A percentile compares a stretch with the other conserved stretches of the same genome.
phyloP scores from a whole-genome alignment of 2,797 vertebrate species.

The Danio jaintianensis region DNA sequence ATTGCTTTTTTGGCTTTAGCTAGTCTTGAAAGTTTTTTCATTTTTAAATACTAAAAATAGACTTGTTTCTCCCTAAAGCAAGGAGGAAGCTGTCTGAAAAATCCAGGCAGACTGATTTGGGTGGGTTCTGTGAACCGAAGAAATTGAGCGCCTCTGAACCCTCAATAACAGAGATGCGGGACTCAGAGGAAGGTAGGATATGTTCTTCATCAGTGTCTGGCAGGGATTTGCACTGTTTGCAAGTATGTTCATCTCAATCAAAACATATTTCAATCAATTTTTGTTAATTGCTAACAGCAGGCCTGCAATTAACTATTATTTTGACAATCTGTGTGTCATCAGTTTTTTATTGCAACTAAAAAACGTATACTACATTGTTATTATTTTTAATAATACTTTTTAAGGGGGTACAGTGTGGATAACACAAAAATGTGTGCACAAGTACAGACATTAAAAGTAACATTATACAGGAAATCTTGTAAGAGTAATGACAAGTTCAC shows the following conservation, averaged over 20 bases:
- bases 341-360: not conserved
- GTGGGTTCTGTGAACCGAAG: slow-evolving; percentile 72
- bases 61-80: slow-evolving; percentile 66
- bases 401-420: too few species aligned
- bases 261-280: not conserved
- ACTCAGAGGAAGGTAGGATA: slow-evolving; percentile 85
- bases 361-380: too few species aligned
- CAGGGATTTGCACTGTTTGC: not conserved
- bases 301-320: not conserved
- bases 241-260: not conserved
- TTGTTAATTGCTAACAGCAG: not conserved
- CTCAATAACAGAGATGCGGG: slow-evolving; percentile 86
- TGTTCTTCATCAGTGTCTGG: not conserved
- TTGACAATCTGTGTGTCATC: not conserved
- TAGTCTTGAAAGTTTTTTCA: not conserved
- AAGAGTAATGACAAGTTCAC: too few species aligned
- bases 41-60: slow-evolving; percentile 6
- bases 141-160: slow-evolving; percentile 76
- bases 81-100: slow-evolving; percentile 76
- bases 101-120: slow-evolving; percentile 76
- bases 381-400: too few species aligned
- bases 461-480: too few species aligned
- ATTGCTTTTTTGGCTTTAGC: slow-evolving; percentile 15
- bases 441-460: too few species aligned
- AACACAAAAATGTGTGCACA: too few species aligned